Evolutionary conservation across 2,888 invertebrate genomes (phyloP).

Genomic region (Congeria kusceri): DNA sequence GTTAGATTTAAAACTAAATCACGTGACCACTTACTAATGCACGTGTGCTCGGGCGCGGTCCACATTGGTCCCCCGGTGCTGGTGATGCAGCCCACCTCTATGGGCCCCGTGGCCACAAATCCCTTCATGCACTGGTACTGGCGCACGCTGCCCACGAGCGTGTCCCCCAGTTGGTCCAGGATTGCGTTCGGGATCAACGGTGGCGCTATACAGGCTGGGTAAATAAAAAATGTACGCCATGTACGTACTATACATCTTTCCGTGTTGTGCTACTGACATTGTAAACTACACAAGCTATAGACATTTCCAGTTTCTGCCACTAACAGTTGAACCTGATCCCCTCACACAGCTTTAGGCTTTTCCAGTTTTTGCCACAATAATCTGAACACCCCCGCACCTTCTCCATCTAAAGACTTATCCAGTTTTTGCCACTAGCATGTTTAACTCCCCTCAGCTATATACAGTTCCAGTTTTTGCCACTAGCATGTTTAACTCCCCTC

Average conservation of each 20-base stretch:
- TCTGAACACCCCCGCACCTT: no score
- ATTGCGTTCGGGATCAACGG: conserved; percentile 33
- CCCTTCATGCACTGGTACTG: conserved; percentile 49
- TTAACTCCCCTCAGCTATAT: no score
- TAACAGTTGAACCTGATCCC: no score
- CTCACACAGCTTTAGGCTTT: no score
- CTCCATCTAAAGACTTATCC: no score
- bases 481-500: no score
- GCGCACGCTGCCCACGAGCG: conserved; percentile 36
- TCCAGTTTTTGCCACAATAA: no score
- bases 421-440: no score
- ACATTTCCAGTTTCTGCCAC: no score
- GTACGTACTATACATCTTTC: background rate
- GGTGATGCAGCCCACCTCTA: conserved; percentile 47
- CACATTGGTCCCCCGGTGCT: conserved; percentile 48
- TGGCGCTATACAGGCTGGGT: conserved; percentile 37
- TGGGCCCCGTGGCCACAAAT: conserved; percentile 46
- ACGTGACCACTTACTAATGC: conserved; percentile 43
- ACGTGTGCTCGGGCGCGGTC: conserved; percentile 40
- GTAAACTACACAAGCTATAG: no score
- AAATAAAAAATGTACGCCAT: background rate
- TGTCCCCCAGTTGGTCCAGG: conserved; percentile 30
- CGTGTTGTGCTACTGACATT: background rate
- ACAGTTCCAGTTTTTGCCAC: no score
- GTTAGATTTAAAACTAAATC: no score